Conservation (phyloP, 2,113 vertebrate species). For the Fulmarus glacialis region DNA sequence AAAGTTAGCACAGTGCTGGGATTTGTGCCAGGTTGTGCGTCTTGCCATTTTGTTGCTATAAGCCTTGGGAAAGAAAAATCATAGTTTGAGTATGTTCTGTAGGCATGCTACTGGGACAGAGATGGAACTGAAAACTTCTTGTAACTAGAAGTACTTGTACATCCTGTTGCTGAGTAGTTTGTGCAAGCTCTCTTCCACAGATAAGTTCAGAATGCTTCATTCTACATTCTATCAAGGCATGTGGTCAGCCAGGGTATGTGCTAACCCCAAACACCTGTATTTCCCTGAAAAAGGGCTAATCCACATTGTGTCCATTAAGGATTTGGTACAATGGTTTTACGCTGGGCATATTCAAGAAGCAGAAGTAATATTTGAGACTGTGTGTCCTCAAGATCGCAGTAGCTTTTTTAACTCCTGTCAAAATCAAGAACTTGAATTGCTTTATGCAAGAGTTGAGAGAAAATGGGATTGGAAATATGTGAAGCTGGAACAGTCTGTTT, state of each 20-base stretch:
- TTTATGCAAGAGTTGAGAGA: not conserved
- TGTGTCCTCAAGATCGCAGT: not conserved
- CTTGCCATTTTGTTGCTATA: not conserved
- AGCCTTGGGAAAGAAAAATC: not conserved
- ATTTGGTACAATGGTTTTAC: not conserved
- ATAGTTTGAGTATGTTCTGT: not conserved
- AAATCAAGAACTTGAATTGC: not conserved
- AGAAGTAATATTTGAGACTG: not conserved
- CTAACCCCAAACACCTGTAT: not conserved
- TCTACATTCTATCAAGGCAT: rapidly evolving
- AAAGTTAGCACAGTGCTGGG: not conserved
- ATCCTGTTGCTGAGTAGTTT: not conserved
- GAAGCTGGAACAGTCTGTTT: not conserved
- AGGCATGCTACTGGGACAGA: not conserved
- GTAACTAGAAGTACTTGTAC: not conserved
- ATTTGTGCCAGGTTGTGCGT: not conserved
- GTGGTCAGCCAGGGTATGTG: rapidly evolving
- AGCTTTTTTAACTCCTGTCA: not conserved
- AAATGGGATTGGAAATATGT: not conserved
- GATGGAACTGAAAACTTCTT: not conserved
- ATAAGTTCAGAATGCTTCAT: not conserved
- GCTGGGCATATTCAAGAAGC: not conserved
- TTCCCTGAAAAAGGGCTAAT: not conserved
- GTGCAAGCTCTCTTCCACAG: not conserved
- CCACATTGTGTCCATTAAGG: not conserved